Evolutionary conservation across 1,140 invertebrate genomes (phyloP).

Genomic region (Dreissena rostriformis): DNA sequence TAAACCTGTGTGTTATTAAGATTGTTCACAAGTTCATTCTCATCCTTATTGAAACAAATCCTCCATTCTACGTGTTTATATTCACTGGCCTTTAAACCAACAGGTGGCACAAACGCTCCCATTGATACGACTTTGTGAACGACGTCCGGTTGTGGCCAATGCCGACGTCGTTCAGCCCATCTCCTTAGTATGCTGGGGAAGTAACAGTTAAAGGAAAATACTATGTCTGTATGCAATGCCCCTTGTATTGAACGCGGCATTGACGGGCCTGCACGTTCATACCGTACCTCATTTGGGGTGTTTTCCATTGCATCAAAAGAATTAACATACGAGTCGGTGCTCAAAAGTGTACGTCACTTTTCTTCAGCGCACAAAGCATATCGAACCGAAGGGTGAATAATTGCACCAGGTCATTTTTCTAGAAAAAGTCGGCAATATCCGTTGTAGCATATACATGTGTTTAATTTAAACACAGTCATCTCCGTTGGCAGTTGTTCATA

Average conservation of each 20-base stretch:
- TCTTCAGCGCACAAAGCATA: too few relatives aligned
- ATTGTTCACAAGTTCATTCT: neutral
- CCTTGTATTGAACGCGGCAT: neutral
- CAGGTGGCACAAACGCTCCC: neutral
- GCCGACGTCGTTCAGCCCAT: neutral
- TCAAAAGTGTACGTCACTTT: neutral
- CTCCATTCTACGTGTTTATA: conserved; percentile 1
- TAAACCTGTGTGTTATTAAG: conserved; percentile 3
- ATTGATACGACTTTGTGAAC: neutral
- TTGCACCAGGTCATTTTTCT: too few relatives aligned
- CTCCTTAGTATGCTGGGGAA: neutral
- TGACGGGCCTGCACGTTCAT: too few relatives aligned
- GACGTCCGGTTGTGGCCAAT: neutral
- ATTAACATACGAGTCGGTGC: neutral
- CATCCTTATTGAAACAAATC: neutral
- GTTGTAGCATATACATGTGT: too few relatives aligned
- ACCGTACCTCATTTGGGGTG: neutral
- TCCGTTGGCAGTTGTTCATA: too few relatives aligned
- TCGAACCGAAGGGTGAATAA: too few relatives aligned
- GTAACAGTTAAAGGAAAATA: neutral
- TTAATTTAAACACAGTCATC: too few relatives aligned
- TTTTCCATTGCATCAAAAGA: too few relatives aligned
- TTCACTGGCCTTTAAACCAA: conserved; percentile 12
- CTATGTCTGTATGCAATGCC: neutral
- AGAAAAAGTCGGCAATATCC: too few relatives aligned